These are phyloP conservation scores for Gadus macrocephalus DNA, from an alignment of 2,113 vertebrate species.

Conservation along the genomic window DNA sequence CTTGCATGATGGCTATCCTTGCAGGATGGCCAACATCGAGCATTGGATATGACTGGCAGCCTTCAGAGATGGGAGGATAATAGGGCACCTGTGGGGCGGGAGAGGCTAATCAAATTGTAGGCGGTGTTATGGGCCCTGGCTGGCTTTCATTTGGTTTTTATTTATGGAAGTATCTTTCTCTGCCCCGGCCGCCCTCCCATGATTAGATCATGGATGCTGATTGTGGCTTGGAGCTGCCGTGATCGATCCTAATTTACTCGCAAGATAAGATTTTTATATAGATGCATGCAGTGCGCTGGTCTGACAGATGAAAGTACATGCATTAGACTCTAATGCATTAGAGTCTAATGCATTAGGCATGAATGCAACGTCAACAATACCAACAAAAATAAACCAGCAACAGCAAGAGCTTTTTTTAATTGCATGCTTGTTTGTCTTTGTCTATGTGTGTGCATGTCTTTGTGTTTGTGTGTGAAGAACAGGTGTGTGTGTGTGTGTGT, in stretches of 20 bases:
- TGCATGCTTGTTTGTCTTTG: constrained; percentile 12
- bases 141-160: constrained; percentile 71
- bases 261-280: constrained; percentile 72
- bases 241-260: constrained; percentile 76
- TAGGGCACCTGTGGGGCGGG: constrained; percentile 70
- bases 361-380: neutral
- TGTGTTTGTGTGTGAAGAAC: too few relatives aligned
- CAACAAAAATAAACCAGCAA: constrained; percentile 8
- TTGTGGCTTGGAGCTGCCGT: constrained; percentile 65
- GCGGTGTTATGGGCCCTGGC: constrained; percentile 63
- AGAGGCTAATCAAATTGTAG: constrained; percentile 65
- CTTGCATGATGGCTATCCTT: neutral
- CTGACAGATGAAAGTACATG: constrained; percentile 62
- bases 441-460: too few relatives aligned
- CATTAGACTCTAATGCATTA: neutral
- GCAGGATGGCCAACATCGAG: constrained; percentile 11
- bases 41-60: constrained; percentile 46
- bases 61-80: constrained; percentile 57
- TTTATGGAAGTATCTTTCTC: constrained; percentile 73
- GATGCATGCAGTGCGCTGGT: constrained; percentile 61
- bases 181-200: constrained; percentile 50
- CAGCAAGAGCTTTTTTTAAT: neutral
- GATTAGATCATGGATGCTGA: constrained; percentile 72
- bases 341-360: constrained; percentile 43
- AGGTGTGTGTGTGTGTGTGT: too few relatives aligned